Conservation (phyloP, 2,797 vertebrate genomes). For the Benthosema pterotum region DNA sequence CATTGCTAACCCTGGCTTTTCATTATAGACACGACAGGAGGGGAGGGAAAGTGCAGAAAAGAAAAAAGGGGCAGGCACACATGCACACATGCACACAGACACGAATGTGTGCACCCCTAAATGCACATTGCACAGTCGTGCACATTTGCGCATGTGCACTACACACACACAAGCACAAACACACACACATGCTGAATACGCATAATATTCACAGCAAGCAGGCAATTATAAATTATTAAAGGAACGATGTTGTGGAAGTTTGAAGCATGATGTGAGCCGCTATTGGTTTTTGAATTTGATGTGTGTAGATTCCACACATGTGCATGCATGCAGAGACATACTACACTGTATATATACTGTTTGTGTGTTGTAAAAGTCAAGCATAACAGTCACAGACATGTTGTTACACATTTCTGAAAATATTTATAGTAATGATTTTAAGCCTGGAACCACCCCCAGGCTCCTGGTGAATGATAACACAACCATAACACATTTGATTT, state of each 20-base stretch:
- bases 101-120: constrained; percentile 11
- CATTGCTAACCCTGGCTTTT: constrained; percentile 59
- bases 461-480: too few relatives aligned
- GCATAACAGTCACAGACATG: too few relatives aligned
- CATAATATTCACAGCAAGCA: constrained; percentile 24
- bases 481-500: too few relatives aligned
- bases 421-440: too few relatives aligned
- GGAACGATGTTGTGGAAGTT: constrained; percentile 22
- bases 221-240: constrained; percentile 14
- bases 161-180: neutral
- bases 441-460: too few relatives aligned
- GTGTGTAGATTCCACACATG: too few relatives aligned
- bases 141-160: too few relatives aligned
- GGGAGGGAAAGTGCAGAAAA: constrained; percentile 22
- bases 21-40: constrained; percentile 61
- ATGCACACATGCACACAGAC: neutral
- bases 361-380: too few relatives aligned
- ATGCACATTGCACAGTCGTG: neutral
- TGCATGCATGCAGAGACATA: too few relatives aligned
- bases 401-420: too few relatives aligned
- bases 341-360: too few relatives aligned
- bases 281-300: constrained; percentile 20
- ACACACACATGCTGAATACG: constrained; percentile 20
- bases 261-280: constrained; percentile 8
- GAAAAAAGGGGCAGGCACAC: constrained; percentile 32